Conservation (phyloP, 1,140 invertebrate genomes). For the Heliconius hermathena region DNA sequence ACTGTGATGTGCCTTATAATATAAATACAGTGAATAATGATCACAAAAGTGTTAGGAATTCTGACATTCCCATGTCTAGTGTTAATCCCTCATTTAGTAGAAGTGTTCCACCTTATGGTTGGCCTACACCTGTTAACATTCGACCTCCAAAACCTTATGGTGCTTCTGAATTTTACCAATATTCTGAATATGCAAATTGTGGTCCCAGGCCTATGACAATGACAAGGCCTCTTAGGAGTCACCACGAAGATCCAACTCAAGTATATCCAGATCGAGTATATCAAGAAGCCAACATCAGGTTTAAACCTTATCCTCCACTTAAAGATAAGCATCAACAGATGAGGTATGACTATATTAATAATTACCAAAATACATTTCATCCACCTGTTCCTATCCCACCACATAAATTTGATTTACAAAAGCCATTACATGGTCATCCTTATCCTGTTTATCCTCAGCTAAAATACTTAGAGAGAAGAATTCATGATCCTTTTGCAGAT, state of each 20-base stretch:
- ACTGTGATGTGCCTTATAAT: slow-evolving; percentile 79
- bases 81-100: slow-evolving; percentile 53
- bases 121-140: slow-evolving; percentile 58
- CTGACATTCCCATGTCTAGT: slow-evolving; percentile 59
- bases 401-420: slow-evolving; percentile 70
- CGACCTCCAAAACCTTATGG: slow-evolving; percentile 58
- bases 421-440: slow-evolving; percentile 59
- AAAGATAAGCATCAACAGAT: slow-evolving; percentile 66
- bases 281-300: slow-evolving; percentile 66
- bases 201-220: slow-evolving; percentile 57
- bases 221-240: slow-evolving; percentile 51
- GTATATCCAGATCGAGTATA: slow-evolving; percentile 63
- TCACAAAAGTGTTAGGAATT: slow-evolving; percentile 63
- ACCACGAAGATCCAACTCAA: slow-evolving; percentile 58
- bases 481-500: slow-evolving; percentile 61
- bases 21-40: slow-evolving; percentile 64
- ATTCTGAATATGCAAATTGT: slow-evolving; percentile 65
- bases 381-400: slow-evolving; percentile 54
- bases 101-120: slow-evolving; percentile 56
- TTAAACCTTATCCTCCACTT: slow-evolving; percentile 70
- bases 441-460: slow-evolving; percentile 66
- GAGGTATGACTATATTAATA: slow-evolving; percentile 76
- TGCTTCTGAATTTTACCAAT: slow-evolving; percentile 66
- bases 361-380: slow-evolving; percentile 67
- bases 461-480: slow-evolving; percentile 70